Evolutionary conservation across 2,888 invertebrate species (phyloP), one percentile per base, ranked within the genome.

Genomic region (Andrena fulva): DNA sequence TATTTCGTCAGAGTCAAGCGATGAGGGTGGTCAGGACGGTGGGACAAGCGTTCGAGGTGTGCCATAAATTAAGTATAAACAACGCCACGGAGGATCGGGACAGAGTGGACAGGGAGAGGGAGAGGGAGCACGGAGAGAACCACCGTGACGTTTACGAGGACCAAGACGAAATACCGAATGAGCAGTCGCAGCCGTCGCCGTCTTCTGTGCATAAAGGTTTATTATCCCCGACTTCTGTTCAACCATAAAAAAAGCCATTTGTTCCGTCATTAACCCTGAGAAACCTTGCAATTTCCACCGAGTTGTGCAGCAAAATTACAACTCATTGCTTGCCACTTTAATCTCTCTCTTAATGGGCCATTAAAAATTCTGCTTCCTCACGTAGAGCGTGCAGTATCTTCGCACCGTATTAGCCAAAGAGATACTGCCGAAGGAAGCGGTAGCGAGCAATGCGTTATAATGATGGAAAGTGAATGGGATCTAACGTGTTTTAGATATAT

Each of bases 21-120:
- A 99, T 99, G 98, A 96, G 98, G 90, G 98, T 99, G 90, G 99
- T 99, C 82, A 96, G 99, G 91, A 99, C 99, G 7, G 98, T 99
- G 89, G 99, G 99, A 64, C 99, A 99, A 95, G 99, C 99, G 52
- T 99, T 99, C 95, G 99, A 99, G 95, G 99, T 99, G 94, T 99
- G 99, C 96, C 99, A 99, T 96, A 99, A 99, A 95, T 96, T 98
- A 95, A 97, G 97, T 92, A 95, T 96, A 91, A 96, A 96, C 90
- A 92, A 93, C 70, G 92, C 94, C 3, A 94, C 95, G 29, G 94
- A 94, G 50, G 93, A 93, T n/a, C 87, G 90, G 20, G 92, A 94
- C 68, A 88, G 90, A 80, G 90, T 89, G 0, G 92, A 92, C 12
- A 92, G 91, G 87, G 91, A 93, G 2, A 88, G 90, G 64, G 89